Evolutionary conservation across 2,113 vertebrate species (phyloP), one percentile per base, ranked within the genome.

Genomic region (Lipotes vexillifer): DNA sequence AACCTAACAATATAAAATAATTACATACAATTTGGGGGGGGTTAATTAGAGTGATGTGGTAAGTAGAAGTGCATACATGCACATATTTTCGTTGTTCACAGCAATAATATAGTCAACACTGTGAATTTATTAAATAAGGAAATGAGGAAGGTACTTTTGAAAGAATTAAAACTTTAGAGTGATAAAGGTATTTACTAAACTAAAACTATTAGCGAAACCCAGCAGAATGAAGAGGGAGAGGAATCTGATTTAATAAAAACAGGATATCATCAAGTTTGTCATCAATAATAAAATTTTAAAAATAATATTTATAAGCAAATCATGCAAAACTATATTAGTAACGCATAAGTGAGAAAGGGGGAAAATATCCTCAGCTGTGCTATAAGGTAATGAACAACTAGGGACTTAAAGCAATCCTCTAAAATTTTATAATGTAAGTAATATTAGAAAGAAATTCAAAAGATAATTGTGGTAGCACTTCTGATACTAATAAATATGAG

Each of bases 331-430:
- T 91, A 85, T 94, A 85, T 41, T 83, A 72, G 0, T 20, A 83
- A 87, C 88, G 21, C 5, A 96, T 97, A 97, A 61, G 25, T 95
- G 29, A 97, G 27, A 95, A 87, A 3, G 86, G 12, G 36, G 36
- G 12, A 83, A 93, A 96, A 94, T 94, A 69, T 61, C 25, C 95
- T 93, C 88, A 82, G 82, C 97, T 96, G 0, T 71, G 38, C 9
- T 97, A 29, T 57, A 20, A n/a, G 93, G 65, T 41, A 86, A 80
- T 77, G 52, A 71, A 82, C 12, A 86, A 88, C 63, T 38, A 71
- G 59, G 6, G 6, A 90, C 36, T 95, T 29, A 71, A 69, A 82
- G 15, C 65, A 95, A 83, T 78, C 52, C 49, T 95, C 17, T 98
- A 94, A 97, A 10, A 77, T 96, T 96, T 96, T 91, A 5, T 80